phyloP scores from a whole-genome alignment of 2,888 invertebrate genomes.

The Nomada hirtipes region DNA sequence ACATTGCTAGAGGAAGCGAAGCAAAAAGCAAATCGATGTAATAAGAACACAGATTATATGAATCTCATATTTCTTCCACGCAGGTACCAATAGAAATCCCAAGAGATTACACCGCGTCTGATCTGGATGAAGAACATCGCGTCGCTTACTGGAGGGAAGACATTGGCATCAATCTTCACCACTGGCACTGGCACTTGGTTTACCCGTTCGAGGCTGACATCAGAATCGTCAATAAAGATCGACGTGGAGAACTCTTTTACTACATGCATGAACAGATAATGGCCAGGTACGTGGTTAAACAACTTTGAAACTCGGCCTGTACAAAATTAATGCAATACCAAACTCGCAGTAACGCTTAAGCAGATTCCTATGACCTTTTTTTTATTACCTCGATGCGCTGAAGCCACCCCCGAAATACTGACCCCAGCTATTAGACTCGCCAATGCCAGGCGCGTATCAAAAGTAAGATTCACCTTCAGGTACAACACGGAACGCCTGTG shows the following conservation, averaged over 20 bases:
- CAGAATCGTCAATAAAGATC: conserved; percentile 89
- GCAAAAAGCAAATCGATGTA: no score
- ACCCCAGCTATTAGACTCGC: no score
- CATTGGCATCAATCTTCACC: conserved; percentile 93
- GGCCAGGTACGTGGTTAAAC: conserved; percentile 84
- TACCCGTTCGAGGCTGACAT: conserved; percentile 91
- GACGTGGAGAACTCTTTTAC: conserved; percentile 92
- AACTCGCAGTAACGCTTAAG: no score
- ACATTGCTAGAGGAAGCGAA: no score
- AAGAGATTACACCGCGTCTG: conserved; percentile 90
- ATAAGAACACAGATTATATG: no score
- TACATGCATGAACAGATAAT: conserved; percentile 92
- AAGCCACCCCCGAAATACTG: no score
- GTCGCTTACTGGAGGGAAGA: conserved; percentile 94
- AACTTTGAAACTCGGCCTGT: no score
- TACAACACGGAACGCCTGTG: conserved; percentile 92
- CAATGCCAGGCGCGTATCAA: no score
- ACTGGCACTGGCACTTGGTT: conserved; percentile 97
- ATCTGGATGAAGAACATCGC: conserved; percentile 91
- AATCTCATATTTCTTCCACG: neutral
- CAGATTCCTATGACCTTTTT: no score
- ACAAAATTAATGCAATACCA: no score
- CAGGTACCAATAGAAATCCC: conserved; percentile 88
- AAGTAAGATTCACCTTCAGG: conserved; percentile 83
- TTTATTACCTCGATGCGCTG: no score